These are phyloP conservation scores for Procapra przewalskii DNA, from an alignment of 2,113 vertebrate genomes.

Conservation along the genomic window DNA sequence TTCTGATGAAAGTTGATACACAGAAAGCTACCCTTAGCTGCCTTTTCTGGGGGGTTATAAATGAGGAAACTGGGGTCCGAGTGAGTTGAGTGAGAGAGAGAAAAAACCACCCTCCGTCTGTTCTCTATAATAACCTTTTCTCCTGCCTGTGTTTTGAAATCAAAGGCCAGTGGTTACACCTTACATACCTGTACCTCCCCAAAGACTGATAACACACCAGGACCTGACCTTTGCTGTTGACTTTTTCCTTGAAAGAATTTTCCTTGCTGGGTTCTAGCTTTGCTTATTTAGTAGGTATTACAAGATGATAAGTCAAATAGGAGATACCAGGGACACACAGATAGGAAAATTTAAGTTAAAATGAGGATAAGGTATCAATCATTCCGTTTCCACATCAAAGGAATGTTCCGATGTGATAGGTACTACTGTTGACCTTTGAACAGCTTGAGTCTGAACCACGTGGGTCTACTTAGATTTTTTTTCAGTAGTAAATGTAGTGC, in stretches of 20 bases:
- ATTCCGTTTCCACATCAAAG: not conserved
- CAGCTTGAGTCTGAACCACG: not conserved
- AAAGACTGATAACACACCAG: not conserved
- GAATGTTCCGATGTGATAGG: not conserved
- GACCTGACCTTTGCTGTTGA: not conserved
- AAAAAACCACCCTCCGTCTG: not conserved
- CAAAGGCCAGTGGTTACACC: not conserved
- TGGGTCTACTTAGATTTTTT: not conserved
- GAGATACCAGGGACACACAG: not conserved
- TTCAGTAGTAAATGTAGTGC: too few relatives aligned
- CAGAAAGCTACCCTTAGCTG: not conserved
- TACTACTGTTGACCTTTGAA: not conserved
- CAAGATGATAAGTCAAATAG: not conserved
- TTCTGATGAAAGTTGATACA: not conserved
- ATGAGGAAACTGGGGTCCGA: not conserved
- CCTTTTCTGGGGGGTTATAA: not conserved
- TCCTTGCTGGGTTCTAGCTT: not conserved
- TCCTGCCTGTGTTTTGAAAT: not conserved
- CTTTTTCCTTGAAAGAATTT: not conserved
- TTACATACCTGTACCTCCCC: not conserved
- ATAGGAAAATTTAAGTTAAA: not conserved
- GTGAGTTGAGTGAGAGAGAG: not conserved
- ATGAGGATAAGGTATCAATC: not conserved
- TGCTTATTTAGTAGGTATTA: conserved; percentile 8
- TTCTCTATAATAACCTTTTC: not conserved